Percentiles rank a stretch among this genome's conserved stretches.
Conservation (phyloP, 2,113 vertebrate species). For the Uria aalge region DNA sequence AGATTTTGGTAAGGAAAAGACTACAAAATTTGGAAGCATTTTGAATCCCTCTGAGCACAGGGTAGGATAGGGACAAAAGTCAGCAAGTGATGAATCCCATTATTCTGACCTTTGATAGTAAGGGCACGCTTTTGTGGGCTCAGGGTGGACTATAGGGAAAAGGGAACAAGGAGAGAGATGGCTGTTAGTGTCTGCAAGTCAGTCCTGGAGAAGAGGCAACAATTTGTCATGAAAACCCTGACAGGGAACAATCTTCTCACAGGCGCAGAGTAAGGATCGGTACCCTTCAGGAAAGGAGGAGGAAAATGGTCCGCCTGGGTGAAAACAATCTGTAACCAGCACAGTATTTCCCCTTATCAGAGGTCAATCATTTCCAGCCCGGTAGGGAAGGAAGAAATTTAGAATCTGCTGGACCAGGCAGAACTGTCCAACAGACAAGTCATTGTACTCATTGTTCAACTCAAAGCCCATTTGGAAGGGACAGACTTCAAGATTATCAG, state of each 20-base stretch:
- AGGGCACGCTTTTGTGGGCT: neutral
- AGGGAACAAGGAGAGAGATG: neutral
- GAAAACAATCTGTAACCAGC: neutral
- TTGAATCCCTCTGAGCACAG: neutral
- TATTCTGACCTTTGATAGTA: neutral
- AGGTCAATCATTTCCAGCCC: neutral
- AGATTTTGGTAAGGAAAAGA: neutral
- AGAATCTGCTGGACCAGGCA: neutral
- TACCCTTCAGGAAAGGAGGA: neutral
- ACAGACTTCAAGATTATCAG: neutral
- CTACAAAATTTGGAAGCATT: neutral
- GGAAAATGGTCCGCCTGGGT: neutral
- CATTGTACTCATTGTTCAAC: neutral
- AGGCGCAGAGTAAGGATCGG: neutral
- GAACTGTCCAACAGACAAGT: neutral
- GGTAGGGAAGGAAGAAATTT: neutral
- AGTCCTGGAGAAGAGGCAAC: neutral
- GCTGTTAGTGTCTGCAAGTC: neutral
- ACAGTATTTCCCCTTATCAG: neutral
- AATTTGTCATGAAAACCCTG: neutral
- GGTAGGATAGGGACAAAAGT: neutral
- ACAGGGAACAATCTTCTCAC: neutral
- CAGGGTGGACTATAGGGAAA: neutral
- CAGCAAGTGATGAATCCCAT: neutral
- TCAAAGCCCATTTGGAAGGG: neutral